Evolutionary conservation across 2,113 vertebrate species (phyloP).

Genomic region (Heloderma charlesbogerti): DNA sequence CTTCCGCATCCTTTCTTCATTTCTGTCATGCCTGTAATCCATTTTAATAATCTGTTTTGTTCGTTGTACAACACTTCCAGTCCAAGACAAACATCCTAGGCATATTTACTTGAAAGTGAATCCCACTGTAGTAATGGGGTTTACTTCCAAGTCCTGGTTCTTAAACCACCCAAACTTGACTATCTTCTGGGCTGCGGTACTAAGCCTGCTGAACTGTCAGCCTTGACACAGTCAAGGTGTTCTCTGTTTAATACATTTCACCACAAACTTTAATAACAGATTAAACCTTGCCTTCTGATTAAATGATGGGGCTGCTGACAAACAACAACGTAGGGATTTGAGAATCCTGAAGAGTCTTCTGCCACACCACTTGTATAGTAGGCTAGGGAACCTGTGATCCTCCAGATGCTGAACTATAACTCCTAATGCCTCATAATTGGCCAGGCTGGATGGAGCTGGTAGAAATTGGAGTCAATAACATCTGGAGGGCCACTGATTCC

Average conservation of each 20-base stretch:
- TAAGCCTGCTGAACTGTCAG: neutral
- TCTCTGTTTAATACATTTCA: neutral
- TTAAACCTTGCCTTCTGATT: neutral
- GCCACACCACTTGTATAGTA: neutral
- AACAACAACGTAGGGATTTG: neutral
- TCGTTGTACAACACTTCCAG: neutral
- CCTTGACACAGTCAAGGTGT: neutral
- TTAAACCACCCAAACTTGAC: neutral
- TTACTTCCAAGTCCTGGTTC: neutral
- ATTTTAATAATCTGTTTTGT: neutral
- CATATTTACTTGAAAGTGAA: neutral
- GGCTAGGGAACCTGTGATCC: no score
- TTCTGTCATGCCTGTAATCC: neutral
- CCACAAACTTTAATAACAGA: neutral
- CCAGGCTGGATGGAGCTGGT: no score
- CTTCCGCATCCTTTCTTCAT: neutral
- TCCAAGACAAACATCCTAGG: neutral
- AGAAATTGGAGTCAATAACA: no score
- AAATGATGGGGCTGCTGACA: neutral
- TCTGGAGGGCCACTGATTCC: no score
- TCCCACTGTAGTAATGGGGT: neutral
- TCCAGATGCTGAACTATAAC: no score
- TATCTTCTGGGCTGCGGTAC: neutral
- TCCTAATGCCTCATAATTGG: no score
- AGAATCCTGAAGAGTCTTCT: neutral